Percentiles rank a stretch among this genome's conserved stretches.
Conservation (phyloP, 2,113 vertebrate species). For the Erpornis zantholeuca region DNA sequence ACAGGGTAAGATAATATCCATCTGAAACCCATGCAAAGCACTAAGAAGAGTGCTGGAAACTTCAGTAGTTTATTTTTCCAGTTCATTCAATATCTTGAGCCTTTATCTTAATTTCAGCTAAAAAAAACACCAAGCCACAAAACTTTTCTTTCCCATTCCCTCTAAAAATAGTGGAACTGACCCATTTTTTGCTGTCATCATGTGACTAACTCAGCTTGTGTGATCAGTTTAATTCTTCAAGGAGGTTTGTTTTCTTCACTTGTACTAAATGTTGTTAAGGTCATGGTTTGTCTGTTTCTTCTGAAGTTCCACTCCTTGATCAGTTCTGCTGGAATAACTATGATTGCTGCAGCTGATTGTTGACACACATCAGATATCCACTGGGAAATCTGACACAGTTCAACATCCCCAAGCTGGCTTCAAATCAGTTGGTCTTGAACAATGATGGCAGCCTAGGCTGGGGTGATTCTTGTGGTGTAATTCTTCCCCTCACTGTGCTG, state of each 20-base stretch:
- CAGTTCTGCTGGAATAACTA: not conserved
- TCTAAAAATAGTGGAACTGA: not conserved
- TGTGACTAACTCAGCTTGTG: not conserved
- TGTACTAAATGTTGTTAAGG: not conserved
- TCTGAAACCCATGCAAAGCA: not conserved
- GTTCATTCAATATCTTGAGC: not conserved
- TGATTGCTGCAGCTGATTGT: not conserved
- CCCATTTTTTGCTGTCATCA: not conserved
- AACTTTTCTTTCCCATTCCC: not conserved
- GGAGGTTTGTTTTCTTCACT: not conserved
- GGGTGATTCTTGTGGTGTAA: not conserved
- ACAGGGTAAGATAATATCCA: not conserved
- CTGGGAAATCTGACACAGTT: not conserved
- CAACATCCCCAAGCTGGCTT: not conserved
- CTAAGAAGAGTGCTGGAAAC: not conserved
- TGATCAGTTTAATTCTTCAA: not conserved
- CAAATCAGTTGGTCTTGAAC: not conserved
- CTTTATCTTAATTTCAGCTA: not conserved
- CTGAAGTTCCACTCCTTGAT: not conserved
- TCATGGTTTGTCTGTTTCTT: not conserved
- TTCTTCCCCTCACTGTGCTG: not conserved
- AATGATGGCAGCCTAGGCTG: not conserved
- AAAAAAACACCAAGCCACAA: not conserved
- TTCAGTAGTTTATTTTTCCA: not conserved
- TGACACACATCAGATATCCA: not conserved